Percentiles rank a stretch among this genome's conserved stretches.
Evolutionary conservation across 1,140 invertebrate genomes (phyloP).

Genomic region (Drosophila asahinai): DNA sequence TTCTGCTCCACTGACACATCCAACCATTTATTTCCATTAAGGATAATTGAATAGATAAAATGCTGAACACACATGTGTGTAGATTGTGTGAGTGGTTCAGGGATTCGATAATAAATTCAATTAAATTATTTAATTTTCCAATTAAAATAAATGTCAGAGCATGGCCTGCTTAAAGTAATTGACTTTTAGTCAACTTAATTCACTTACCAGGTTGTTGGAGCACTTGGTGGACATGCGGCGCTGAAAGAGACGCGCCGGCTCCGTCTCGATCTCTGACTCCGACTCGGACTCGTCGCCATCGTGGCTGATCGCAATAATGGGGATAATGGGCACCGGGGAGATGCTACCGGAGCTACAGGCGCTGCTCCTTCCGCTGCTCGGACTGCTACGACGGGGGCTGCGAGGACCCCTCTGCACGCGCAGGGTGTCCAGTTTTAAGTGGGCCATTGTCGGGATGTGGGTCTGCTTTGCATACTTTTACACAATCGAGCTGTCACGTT

Average conservation of each 20-base stretch:
- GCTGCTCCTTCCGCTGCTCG: conserved; percentile 65
- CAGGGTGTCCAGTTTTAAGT: conserved; percentile 71
- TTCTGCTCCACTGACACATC: background rate
- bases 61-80: conserved; percentile 3
- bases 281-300: conserved; percentile 87
- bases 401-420: conserved; percentile 45
- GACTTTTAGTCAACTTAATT: background rate
- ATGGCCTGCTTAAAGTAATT: background rate
- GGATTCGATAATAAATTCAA: background rate
- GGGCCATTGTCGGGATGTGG: conserved; percentile 60
- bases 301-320: conserved; percentile 76
- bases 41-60: conserved; percentile 14
- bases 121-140: background rate
- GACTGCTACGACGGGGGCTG: conserved; percentile 29
- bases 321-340: conserved; percentile 75
- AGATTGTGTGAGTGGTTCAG: background rate
- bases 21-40: background rate
- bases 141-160: background rate
- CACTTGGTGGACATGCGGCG: conserved; percentile 89
- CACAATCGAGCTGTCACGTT: conserved; percentile 46
- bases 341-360: conserved; percentile 77
- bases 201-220: conserved; percentile 88
- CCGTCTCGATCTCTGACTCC: conserved; percentile 89
- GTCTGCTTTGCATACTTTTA: conserved; percentile 48
- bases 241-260: conserved; percentile 88